Evolutionary conservation across 2,113 vertebrate genomes (phyloP), one percentile per base, ranked within the genome.

Genomic region (Bagarius yarrelli): DNA sequence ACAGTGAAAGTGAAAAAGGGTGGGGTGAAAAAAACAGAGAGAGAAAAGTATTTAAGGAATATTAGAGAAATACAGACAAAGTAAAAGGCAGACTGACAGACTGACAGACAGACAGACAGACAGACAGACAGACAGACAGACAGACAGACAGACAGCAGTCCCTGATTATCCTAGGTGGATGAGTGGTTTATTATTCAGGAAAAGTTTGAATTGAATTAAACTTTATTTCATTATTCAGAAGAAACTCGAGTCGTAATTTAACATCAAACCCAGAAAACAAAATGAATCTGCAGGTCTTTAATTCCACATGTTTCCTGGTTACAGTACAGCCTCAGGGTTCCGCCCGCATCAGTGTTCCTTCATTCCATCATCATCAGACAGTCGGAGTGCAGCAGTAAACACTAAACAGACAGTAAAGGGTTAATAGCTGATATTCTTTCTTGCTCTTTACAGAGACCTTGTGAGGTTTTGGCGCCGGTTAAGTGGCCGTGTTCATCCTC

Each of bases 401-500:
- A 9, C 0, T 4, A n/a, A 25, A 27, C 19, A 71, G 25, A 52
- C 25, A 23, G 5, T 4, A 36, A 59, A 60, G 53, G 55, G 36
- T 63, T 19, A 47, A 61, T 12, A 21, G 15, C 19, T 27, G 56
- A 8, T 4, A 30, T 47, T 27, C 19, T 50, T 19, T 59, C 44
- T 76, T 14, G 34, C 30, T 15, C 21, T 11, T 36, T 23, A 1
- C 57, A 18, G 34, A 59, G 75, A 77, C 75, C 40, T 44, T 47
- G 25, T 25, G 77, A 32, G 56, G 32, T 13, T 55, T 64, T 19
- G 74, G 34, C 36, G 60, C 77, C 52, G 77, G 76, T 60, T 81
- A 79, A 88, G 88, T 90, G 85, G 85, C 81, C 83, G 81, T 83
- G 61, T 84, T 86, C 81, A 87, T 59, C 55, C 80, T 16, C 88